These are phyloP conservation scores for Camponotus fellah DNA, from an alignment of 2,888 invertebrate genomes.

Conservation along the genomic window DNA sequence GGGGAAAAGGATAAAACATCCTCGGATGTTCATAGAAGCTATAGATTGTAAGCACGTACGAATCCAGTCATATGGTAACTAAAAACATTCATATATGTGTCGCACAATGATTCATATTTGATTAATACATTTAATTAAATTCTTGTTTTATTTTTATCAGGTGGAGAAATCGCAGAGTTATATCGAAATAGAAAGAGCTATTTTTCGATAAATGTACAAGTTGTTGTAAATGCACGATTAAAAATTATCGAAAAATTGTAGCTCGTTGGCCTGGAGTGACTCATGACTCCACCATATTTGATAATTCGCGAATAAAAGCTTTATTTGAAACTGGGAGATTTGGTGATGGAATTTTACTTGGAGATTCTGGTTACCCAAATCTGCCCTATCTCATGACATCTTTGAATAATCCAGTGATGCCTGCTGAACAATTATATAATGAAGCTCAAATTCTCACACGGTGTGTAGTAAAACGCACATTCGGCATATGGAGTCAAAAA, in stretches of 20 bases:
- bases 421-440: slow-evolving; percentile 8
- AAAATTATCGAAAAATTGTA: not conserved
- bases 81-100: slow-evolving; percentile 1
- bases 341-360: slow-evolving; percentile 11
- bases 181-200: slow-evolving; percentile 10
- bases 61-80: not conserved
- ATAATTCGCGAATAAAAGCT: not conserved
- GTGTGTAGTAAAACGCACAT: slow-evolving; percentile 9
- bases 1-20: too few relatives aligned
- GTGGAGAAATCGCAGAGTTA: slow-evolving; percentile 11
- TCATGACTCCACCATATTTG: not conserved
- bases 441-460: slow-evolving; percentile 1
- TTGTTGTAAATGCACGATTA: not conserved
- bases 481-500: slow-evolving; percentile 1
- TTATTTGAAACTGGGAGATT: slow-evolving; percentile 3
- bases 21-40: slow-evolving; percentile 1
- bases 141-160: slow-evolving; percentile 10
- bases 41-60: slow-evolving; percentile 8
- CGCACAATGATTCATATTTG: slow-evolving; percentile 5
- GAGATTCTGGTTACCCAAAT: not conserved
- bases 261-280: not conserved
- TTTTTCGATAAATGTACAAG: slow-evolving; percentile 5
- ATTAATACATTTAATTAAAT: slow-evolving; percentile 13
- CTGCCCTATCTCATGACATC: slow-evolving; percentile 13
- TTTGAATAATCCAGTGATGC: not conserved